A percentile compares a stretch with the other conserved stretches of the same genome.
These are phyloP conservation scores for Orcinus orca DNA, from an alignment of 2,113 vertebrate genomes.

Conservation along the genomic window DNA sequence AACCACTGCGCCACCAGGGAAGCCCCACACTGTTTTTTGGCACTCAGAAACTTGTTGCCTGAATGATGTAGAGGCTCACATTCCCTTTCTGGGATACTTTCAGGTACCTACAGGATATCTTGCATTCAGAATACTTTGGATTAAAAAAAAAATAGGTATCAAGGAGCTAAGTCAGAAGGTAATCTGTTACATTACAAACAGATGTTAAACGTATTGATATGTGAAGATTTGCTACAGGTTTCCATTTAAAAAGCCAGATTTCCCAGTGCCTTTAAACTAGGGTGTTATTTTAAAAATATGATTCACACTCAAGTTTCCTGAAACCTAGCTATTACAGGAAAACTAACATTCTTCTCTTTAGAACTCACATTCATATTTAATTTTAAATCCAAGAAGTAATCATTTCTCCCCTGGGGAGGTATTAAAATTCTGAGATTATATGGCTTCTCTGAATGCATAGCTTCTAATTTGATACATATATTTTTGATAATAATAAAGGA, in stretches of 20 bases:
- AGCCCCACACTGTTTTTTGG: neutral
- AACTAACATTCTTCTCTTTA: neutral
- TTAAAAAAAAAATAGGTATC: neutral
- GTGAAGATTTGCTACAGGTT: neutral
- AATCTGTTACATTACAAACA: neutral
- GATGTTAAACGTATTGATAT: neutral
- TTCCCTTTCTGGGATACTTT: neutral
- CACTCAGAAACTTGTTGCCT: neutral
- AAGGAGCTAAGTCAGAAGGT: neutral
- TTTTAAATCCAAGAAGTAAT: neutral
- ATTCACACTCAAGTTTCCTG: neutral
- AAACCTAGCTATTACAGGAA: neutral
- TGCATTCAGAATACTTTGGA: neutral
- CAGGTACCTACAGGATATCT: neutral
- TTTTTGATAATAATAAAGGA: neutral
- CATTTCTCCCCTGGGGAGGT: neutral
- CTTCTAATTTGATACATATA: neutral
- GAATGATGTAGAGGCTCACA: neutral
- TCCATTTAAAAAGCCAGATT: neutral
- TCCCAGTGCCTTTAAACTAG: neutral
- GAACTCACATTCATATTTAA: neutral
- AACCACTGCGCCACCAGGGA: no score
- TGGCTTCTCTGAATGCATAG: neutral
- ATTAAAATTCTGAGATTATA: slow-evolving; percentile 7
- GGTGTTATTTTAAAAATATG: neutral